These are phyloP conservation scores for Passerculus sandwichensis DNA, from an alignment of 2,797 vertebrate species.

Conservation along the genomic window DNA sequence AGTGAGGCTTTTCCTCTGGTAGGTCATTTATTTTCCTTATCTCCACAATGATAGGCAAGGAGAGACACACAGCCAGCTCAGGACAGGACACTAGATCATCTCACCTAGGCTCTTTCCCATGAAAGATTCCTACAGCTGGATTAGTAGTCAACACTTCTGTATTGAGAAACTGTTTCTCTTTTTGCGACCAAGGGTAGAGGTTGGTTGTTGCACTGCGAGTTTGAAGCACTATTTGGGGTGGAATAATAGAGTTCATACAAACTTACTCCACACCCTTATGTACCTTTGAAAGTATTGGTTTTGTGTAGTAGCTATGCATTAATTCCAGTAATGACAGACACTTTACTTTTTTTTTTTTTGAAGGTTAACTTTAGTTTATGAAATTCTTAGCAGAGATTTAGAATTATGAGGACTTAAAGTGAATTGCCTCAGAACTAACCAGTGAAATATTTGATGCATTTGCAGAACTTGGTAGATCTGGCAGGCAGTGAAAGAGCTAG, in stretches of 20 bases:
- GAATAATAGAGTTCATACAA: background rate
- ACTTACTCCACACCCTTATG: background rate
- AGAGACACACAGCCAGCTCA: background rate
- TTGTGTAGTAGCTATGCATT: background rate
- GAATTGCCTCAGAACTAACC: background rate
- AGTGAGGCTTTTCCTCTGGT: background rate
- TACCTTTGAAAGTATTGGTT: background rate
- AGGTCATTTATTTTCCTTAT: background rate
- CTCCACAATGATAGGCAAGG: background rate
- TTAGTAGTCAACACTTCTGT: background rate
- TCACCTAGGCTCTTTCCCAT: background rate
- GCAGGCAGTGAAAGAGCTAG: slow-evolving; percentile 94
- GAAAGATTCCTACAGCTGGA: background rate
- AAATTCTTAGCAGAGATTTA: background rate
- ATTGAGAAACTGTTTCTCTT: background rate
- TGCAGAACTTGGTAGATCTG: slow-evolving; percentile 95
- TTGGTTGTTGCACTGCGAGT: background rate
- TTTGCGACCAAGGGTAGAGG: background rate
- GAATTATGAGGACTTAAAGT: background rate
- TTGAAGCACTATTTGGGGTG: background rate
- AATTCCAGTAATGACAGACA: background rate
- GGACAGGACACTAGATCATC: background rate
- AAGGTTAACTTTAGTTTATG: background rate
- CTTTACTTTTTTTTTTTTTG: background rate
- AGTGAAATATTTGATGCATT: slow-evolving; percentile 20